Evolutionary conservation across 2,888 invertebrate species (phyloP), one percentile per base, ranked within the genome.

Genomic region (Petrophora chlorosata): DNA sequence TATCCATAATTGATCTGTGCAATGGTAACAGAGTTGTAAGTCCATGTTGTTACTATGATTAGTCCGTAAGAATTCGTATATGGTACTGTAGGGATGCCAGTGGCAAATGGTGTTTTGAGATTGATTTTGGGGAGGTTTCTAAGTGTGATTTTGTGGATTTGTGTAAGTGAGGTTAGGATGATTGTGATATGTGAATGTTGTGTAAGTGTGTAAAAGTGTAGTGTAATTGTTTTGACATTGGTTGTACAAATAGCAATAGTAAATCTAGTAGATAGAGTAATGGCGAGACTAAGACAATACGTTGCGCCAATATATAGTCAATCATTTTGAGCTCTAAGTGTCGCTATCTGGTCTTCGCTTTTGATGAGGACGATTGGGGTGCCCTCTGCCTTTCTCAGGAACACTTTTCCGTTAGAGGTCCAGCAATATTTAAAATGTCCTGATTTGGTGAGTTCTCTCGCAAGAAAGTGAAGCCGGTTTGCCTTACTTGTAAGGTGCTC

Each of bases 401-500:
- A 23, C 7, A 23, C 23, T n/a, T 23, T 23, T 23, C 26, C 26
- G 3, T 15, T 14, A 2, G n/a, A 29, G 1, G 29, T 29, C 29
- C 14, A 29, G 29, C 29, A 29, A 8, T 29, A 29, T n/a, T 29
- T 13, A 8, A 8, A 29, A 5, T 29, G 29, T 0, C 29, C 29
- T 3, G 32, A 3, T 10, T 32, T 32, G 4, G 17, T 9, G 1
- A 34, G 25, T 4, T 41, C 41, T 9, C 41, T 41, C 0, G 32
- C 25, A 0, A 41, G 32, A 7, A 23, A 41, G 10, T 25, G 25
- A 2, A 41, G 12, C 2, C 41, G 25, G 16, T 41, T 41, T 0
- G 16, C 41, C 16, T 16, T 22, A 7, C 32, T 33, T 1, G 32
- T 32, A 0, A 41, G 32, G 7, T 40, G 40, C 7, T 40, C 40